Base-by-base conservation (phyloP, 2,797 vertebrate species). In the Sebastolobus altivelis region DNA sequence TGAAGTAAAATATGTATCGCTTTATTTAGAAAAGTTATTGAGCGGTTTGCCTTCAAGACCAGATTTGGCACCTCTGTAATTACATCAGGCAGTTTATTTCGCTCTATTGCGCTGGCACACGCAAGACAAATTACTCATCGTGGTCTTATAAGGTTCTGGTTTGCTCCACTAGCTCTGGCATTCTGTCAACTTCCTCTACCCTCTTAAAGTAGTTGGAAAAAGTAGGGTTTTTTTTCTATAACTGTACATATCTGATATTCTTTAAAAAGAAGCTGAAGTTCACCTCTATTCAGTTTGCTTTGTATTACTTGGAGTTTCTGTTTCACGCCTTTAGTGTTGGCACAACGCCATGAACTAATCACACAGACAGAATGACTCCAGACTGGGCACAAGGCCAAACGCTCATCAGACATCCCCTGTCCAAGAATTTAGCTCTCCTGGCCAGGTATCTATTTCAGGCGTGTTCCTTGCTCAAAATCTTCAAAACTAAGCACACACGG, bases 341-440 rank as follows among this genome's bases (percentile, higher is more conserved):
- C 31, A 11, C 29, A 29, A 18, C 16, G 37, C 31, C 62, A 69
- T 65, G 33, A 72, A 31, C 40, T 58, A 38, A 79, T 77, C 62
- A 75, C 59, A 49, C 52, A 29, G 20, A 56, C 14, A 62, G 54
- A 72, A 60, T 58, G 10, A 81, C 70, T 49, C 58, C 20, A 59
- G 52, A 71, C 40, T 52, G 3, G 72, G 62, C 35, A 54, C 33
- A 8, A 16, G 29, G 66, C 55, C 56, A 66, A 14, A 16, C 55
- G 1, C 49, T 72, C 27, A 20, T 49, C 46, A 55, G 6, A 40
- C 22, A 72, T 58, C 20, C 37, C 2, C 22, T 6, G 12, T 65
- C 8, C 6, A 27, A 20, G 35, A 35, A 20, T 68, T 46, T 61
- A 2, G 35, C 11, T 70, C 55, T 55, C 6, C 18, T 61, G 29